Evolutionary conservation across 2,113 vertebrate species (phyloP), one percentile per base, ranked within the genome.

Genomic region (Rhodinocichla rosea): DNA sequence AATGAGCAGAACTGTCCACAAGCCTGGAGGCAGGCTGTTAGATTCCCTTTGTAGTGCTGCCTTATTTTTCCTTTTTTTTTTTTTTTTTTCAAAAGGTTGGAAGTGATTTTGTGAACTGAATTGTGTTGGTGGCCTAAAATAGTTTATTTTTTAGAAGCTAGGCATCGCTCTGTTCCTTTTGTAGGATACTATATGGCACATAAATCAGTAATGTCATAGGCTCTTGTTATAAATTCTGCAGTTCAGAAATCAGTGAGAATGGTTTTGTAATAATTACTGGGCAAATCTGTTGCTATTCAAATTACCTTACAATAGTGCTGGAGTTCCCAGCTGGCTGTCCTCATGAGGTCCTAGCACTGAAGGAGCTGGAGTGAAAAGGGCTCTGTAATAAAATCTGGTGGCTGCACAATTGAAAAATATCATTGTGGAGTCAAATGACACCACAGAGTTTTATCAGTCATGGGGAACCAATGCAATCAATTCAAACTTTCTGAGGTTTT

Each of bases 41-140:
- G n/a, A 68, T 60, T 92, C 35, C 26, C 82, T 96, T 94, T 93
- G 82, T 89, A 88, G 93, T 70, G 50, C 78, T 91, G 78, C 59
- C 63, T 85, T 91, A 65, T 90, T 92, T 95, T 67, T 62, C 39
- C 77, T 88, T 73, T 47, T 50, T 30, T 60, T n/a, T 78, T n/a
- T 78, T 49, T 49, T 83, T 76, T 77, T 56, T n/a, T 32, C 50
- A 44, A 62, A 78, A 89, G 78, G 78, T 22, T 67, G 52, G 62
- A 94, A 95, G 56, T 52, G 50, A 75, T 95, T 88, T 75, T 79
- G 40, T 85, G 55, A 73, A 39, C 65, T 64, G 53, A 84, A 92
- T 45, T 70, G 44, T 86, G 68, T 49, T 44, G 47, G 32, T 88
- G 93, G 39, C 68, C 59, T 67, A 67, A 77, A 74, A 80, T 6